These are phyloP conservation scores for Netelia virgata DNA, from an alignment of 2,888 invertebrate species.

Conservation along the genomic window DNA sequence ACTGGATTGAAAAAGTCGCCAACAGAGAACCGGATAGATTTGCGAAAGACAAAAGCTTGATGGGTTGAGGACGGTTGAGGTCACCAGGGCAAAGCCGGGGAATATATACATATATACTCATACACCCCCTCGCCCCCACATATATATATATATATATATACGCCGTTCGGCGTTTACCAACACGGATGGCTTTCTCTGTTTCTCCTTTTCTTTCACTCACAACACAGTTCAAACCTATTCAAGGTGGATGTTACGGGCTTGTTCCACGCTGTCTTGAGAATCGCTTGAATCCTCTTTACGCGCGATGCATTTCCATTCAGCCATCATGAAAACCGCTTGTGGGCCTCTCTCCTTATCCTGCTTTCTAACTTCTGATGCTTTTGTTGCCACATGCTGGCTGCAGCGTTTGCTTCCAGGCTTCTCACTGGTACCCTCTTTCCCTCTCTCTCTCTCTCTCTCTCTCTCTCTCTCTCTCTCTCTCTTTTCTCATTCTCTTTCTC, in stretches of 20 bases:
- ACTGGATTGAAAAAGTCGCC: too few species aligned
- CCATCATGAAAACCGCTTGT: constrained; percentile 64
- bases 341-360: constrained; percentile 59
- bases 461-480: not conserved
- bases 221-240: constrained; percentile 1
- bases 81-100: constrained; percentile 45
- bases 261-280: constrained; percentile 64
- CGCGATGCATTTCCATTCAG: constrained; percentile 65
- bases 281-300: constrained; percentile 63
- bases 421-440: not conserved
- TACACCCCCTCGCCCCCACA: not conserved
- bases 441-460: constrained; percentile 11
- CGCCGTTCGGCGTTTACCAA: too few species aligned
- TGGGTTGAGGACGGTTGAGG: constrained; percentile 47
- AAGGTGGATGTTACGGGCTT: constrained; percentile 58
- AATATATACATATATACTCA: constrained; percentile 23
- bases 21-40: constrained; percentile 42
- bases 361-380: constrained; percentile 55
- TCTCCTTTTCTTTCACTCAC: not conserved
- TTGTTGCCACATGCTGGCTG: constrained; percentile 39
- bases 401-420: constrained; percentile 5
- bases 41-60: constrained; percentile 47
- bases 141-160: too few species aligned
- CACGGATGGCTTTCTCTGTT: not conserved
- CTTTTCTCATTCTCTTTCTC: not conserved